Base-by-base conservation (phyloP, 1,140 invertebrate genomes). In the Bombus soroeensis region DNA sequence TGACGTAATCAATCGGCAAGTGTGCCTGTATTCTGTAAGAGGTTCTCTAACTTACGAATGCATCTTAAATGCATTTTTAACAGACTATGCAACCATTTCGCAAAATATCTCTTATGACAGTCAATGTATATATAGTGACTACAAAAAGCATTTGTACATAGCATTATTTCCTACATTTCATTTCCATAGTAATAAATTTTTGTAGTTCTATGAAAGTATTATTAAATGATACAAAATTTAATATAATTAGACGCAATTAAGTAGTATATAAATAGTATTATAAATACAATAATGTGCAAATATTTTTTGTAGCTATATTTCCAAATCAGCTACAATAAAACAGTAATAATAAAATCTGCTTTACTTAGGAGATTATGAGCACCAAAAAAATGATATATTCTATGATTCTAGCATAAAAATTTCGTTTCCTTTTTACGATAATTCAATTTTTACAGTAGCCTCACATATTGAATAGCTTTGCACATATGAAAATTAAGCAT, bases 1-100 rank as follows among this genome's bases (percentile, higher is more conserved):
- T 93, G 92, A 93, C 92, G 91, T 92, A 92, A 89, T 70, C 84
- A 87, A 81, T 83, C 68, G 73, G 78, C 81, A 88, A 88, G 84
- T 87, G 87, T 81, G 84, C 71, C 84, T 75, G 59, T 81, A 41
- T 85, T 81, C 79, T 81, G 37, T 43, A 15, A 81, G 59, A 85
- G 78, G 32, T 72, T 74, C 59, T 74, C 59, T n/a, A 75, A 37
- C 71, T 81, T 81, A 74, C n/a, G 28, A 81, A 85, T 75, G 57
- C 53, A 85, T 85, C n/a, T 57, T 62, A 66, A 73, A 71, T 72
- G 34, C 53, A 66, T 77, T 62, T 41, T 39, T 62, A 43, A 28
- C 37, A 4, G 13, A 41, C 39, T 28, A 1, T 13, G 28, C 39
- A 3, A 41, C n/a, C 12, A 43, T 64, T 43, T 34, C 10, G 12